A percentile compares a stretch with the other conserved stretches of the same genome.
Conservation (phyloP, 2,888 invertebrate species). For the Drosophila conformis region DNA sequence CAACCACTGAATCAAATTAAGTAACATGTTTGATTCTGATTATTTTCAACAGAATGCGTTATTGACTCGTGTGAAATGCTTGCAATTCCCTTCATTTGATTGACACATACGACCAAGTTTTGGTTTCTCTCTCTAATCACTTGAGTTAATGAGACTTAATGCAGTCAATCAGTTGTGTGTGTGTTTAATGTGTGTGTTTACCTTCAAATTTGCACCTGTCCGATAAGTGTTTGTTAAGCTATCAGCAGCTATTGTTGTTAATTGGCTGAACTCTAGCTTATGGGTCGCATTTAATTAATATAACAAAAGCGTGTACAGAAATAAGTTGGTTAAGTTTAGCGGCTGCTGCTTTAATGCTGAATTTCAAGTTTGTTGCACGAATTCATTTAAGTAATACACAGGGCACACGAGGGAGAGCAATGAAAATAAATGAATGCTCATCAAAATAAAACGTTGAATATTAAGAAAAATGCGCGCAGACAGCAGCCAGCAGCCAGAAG, state of each 20-base stretch:
- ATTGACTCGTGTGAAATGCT: conserved; percentile 6
- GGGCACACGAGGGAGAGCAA: conserved; percentile 44
- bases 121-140: conserved; percentile 29
- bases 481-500: conserved; percentile 20
- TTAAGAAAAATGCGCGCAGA: conserved; percentile 71
- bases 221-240: conserved; percentile 21
- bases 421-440: conserved; percentile 77
- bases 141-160: conserved; percentile 4
- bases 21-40: neutral
- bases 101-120: conserved; percentile 11
- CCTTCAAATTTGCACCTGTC: conserved; percentile 8
- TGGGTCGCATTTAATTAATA: conserved; percentile 28
- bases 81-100: conserved; percentile 29
- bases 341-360: conserved; percentile 29
- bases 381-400: conserved; percentile 53
- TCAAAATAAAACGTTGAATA: conserved; percentile 79
- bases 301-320: conserved; percentile 4
- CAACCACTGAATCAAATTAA: conserved; percentile 12
- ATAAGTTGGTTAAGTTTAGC: conserved; percentile 31
- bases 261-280: conserved; percentile 13
- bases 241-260: conserved; percentile 12
- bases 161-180: neutral
- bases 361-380: conserved; percentile 39
- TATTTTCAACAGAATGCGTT: neutral
- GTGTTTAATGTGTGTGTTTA: neutral